phyloP scores from a whole-genome alignment of 2,113 vertebrate genomes.

The Melanostigma gelatinosum region DNA sequence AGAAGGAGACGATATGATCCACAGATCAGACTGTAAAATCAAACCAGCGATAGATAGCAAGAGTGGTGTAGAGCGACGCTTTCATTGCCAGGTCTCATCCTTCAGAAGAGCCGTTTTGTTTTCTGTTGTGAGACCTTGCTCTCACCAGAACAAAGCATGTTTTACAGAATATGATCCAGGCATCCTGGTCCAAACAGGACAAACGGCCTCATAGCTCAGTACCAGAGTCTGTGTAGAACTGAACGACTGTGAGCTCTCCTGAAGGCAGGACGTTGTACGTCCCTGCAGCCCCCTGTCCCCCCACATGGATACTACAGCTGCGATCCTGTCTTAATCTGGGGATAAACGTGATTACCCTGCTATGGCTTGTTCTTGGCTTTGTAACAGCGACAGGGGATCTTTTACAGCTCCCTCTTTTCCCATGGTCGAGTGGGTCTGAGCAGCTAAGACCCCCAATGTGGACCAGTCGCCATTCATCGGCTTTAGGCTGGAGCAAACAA shows the following conservation, averaged over 20 bases:
- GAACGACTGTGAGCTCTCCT: slow-evolving; percentile 69
- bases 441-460: slow-evolving; percentile 83
- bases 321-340: slow-evolving; percentile 91
- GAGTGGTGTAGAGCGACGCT: background rate
- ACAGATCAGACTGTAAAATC: background rate
- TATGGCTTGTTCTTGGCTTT: slow-evolving; percentile 90
- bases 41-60: background rate
- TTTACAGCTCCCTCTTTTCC: slow-evolving; percentile 86
- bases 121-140: background rate
- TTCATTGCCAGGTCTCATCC: background rate
- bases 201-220: background rate
- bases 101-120: background rate
- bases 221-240: slow-evolving; percentile 21
- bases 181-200: slow-evolving; percentile 3
- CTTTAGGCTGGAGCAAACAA: slow-evolving; percentile 41
- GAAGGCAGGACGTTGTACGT: slow-evolving; percentile 75
- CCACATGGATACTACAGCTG: slow-evolving; percentile 88
- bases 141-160: background rate
- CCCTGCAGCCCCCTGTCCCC: slow-evolving; percentile 69
- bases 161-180: background rate
- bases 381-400: slow-evolving; percentile 90
- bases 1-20: slow-evolving; percentile 6
- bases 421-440: slow-evolving; percentile 84
- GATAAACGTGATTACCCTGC: slow-evolving; percentile 91
- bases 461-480: slow-evolving; percentile 62